Conservation (phyloP, 1,140 invertebrate species). For the Argopecten irradians region DNA sequence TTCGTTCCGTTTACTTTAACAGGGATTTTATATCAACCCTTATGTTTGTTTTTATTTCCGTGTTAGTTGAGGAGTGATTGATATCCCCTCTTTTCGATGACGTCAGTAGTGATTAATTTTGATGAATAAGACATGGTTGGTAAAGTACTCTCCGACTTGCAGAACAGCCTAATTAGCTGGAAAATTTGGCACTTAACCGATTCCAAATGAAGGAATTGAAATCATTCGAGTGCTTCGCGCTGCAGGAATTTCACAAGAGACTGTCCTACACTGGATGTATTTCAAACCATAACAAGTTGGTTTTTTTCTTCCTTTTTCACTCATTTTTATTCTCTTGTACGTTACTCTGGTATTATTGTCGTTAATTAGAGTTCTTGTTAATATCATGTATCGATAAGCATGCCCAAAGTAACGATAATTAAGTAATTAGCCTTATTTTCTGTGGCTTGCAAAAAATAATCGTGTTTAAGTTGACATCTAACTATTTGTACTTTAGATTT, state of each 20-base stretch:
- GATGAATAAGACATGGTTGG: not conserved
- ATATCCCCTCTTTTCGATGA: not conserved
- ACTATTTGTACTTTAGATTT: no score
- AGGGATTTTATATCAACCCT: not conserved
- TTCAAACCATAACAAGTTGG: not conserved
- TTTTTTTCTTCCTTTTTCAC: no score
- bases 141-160: not conserved
- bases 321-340: no score
- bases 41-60: slow-evolving; percentile 19
- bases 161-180: not conserved
- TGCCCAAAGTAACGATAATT: no score
- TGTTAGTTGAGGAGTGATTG: not conserved
- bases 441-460: no score
- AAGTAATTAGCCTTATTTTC: no score
- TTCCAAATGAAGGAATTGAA: not conserved
- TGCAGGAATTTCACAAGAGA: not conserved
- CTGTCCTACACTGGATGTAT: not conserved
- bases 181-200: not conserved
- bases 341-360: no score
- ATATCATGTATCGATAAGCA: no score
- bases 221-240: not conserved
- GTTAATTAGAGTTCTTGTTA: no score
- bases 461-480: no score
- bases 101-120: not conserved
- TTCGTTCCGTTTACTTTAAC: not conserved